Conservation (phyloP, 2,797 vertebrate genomes). For the Brachyrhaphis roseni region DNA sequence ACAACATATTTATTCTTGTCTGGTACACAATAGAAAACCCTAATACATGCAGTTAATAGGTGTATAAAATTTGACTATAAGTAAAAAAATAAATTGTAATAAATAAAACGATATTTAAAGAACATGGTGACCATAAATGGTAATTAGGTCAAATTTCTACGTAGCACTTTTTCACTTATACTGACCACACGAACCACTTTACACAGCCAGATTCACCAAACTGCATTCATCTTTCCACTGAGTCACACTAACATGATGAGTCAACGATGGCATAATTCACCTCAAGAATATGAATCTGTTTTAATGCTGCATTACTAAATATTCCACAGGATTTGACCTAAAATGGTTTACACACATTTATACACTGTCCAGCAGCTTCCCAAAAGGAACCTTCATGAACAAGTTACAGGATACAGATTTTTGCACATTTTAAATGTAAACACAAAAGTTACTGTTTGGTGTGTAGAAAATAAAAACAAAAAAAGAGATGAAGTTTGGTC, state of each 20-base stretch:
- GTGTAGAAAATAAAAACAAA: slow-evolving; percentile 4
- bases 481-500: slow-evolving; percentile 16
- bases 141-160: background rate
- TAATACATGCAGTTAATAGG: background rate
- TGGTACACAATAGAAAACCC: slow-evolving; percentile 1
- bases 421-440: background rate
- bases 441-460: slow-evolving; percentile 2
- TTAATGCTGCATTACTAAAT: slow-evolving; percentile 40
- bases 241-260: background rate
- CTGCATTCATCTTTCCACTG: background rate
- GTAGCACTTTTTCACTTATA: background rate
- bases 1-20: slow-evolving; percentile 5
- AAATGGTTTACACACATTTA: slow-evolving; percentile 32
- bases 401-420: slow-evolving; percentile 25
- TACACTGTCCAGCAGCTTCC: slow-evolving; percentile 42
- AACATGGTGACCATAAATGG: background rate
- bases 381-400: slow-evolving; percentile 9
- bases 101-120: background rate
- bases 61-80: slow-evolving; percentile 29
- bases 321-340: slow-evolving; percentile 25
- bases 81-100: slow-evolving; percentile 8
- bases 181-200: background rate
- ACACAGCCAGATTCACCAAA: background rate
- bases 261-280: too few relatives aligned
- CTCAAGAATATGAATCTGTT: slow-evolving; percentile 17